Conservation (phyloP, 2,113 vertebrate species). For the Mustela nigripes region DNA sequence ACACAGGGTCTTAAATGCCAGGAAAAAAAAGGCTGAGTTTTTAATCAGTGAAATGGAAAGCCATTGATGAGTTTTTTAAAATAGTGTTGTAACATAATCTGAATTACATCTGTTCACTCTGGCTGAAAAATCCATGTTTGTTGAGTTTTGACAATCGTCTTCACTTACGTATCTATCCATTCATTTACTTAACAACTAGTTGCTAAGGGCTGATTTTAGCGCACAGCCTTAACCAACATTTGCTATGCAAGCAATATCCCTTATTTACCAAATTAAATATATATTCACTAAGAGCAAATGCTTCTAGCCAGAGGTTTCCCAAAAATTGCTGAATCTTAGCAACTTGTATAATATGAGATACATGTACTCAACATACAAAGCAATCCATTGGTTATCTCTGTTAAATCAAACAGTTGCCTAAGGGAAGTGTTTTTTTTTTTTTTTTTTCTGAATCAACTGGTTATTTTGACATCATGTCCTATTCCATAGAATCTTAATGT, state of each 20-base stretch:
- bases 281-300: not conserved
- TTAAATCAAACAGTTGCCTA: not conserved
- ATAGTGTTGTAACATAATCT: not conserved
- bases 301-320: not conserved
- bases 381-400: not conserved
- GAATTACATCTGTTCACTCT: not conserved
- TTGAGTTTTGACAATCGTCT: not conserved
- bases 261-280: not conserved
- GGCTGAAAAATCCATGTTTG: not conserved
- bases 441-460: not conserved
- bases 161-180: not conserved
- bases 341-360: not conserved
- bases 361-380: not conserved
- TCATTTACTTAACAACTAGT: not conserved
- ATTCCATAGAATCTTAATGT: not conserved
- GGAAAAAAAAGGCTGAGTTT: not conserved
- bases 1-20: not conserved
- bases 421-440: not conserved
- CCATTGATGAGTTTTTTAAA: not conserved
- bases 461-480: not conserved
- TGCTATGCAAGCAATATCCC: not conserved
- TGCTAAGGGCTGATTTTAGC: not conserved
- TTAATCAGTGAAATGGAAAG: not conserved
- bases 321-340: not conserved
- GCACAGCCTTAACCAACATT: not conserved